A percentile compares a stretch with the other conserved stretches of the same genome.
phyloP scores from a whole-genome alignment of 2,888 invertebrate species.

The Gisinianus flammeolus region DNA sequence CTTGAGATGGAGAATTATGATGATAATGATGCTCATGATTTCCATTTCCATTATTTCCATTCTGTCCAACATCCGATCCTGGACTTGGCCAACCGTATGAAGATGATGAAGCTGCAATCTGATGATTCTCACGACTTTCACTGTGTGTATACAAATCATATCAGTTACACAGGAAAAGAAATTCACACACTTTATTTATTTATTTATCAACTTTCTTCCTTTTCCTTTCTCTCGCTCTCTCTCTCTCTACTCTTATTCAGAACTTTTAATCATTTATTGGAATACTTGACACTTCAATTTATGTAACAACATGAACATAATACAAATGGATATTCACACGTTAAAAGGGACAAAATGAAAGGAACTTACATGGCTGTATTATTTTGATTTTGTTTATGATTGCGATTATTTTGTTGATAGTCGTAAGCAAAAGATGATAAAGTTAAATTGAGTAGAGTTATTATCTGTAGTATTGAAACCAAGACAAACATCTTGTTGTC shows the following conservation, averaged over 20 bases:
- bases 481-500: slow-evolving; percentile 9
- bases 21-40: slow-evolving; percentile 25
- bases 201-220: too few relatives aligned
- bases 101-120: not conserved
- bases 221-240: too few relatives aligned
- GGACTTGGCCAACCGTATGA: slow-evolving; percentile 26
- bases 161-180: not conserved
- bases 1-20: not conserved
- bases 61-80: too few relatives aligned
- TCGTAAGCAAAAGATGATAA: not conserved
- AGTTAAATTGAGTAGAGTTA: not conserved
- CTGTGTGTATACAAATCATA: not conserved
- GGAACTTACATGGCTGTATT: not conserved
- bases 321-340: not conserved
- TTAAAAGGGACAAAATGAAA: not conserved
- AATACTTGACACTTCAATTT: too few relatives aligned
- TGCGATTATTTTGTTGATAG: not conserved
- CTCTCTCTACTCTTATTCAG: too few relatives aligned
- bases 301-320: not conserved
- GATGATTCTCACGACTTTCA: slow-evolving; percentile 16
- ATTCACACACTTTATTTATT: too few relatives aligned
- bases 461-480: not conserved
- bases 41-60: not conserved
- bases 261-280: too few relatives aligned
- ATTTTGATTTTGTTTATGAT: not conserved